Base-by-base conservation (phyloP, 1,140 invertebrate genomes). In the Atta texana region DNA sequence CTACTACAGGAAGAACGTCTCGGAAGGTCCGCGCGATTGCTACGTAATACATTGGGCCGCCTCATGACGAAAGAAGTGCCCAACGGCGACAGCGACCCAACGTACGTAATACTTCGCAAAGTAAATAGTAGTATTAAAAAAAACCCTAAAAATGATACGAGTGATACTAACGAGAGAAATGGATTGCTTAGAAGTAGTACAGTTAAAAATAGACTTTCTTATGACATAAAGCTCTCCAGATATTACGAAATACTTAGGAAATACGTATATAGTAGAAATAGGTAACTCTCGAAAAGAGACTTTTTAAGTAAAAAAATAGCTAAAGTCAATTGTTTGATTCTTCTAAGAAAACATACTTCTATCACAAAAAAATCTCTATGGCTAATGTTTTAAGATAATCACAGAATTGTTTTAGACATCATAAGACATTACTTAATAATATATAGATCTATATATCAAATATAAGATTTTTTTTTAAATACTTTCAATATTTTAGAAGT, bases 21-120 rank as follows among this genome's bases (percentile, higher is more conserved):
- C 59, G 57, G 88, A 71, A 75, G 59, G 80, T 84, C 24, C 68
- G 24, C 24, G 78, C 68, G 69, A 82, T 75, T 51, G 80, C 77
- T 39, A 69, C 24, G 31, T 75, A 51, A 57, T 28, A 69, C 24
- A 21, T 75, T 63, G 69, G 69, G 28, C 63, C 7, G 61, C n/a
- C 53, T 49, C 63, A 16, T 84, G 69, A 75, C 69, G 80, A 61
- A 61, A 75, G 39, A 5, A 51, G 34, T 34, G 24, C 51, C 49
- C 63, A 10, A 76, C 14, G 31, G 24, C 16, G 16, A 63, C 69
- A 28, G 21, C 72, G 66, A 44, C 49, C 10, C 31, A 49, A 75
- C 44, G 44, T 51, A 75, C 44, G 44, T 51, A 18, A 61, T 61
- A 74, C 14, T 82, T 14, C 7, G 64, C 21, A 21, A 82, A 14